Base-by-base conservation (phyloP, 1,140 invertebrate species). In the Diorhabda carinulata region DNA sequence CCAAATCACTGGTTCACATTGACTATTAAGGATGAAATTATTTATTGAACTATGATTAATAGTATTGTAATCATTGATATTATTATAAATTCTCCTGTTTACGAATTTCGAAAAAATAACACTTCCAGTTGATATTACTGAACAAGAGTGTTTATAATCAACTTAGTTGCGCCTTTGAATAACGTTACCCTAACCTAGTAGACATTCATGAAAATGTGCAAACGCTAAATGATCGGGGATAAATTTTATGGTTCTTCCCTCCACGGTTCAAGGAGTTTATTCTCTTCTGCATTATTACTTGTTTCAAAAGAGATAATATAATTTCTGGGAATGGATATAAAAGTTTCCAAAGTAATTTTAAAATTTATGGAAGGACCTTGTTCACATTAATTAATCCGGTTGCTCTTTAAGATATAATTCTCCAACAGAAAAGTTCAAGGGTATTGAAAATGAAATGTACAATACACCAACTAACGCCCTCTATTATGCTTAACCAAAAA, bases 241-340 rank as follows among this genome's bases (percentile, higher is more conserved):
- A 52, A 52, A 52, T 52, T 52, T 52, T 52, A 52, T 52, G 47
- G 47, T 52, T 52, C 47, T 52, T 52, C 3, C 47, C 47, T 52
- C 47, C n/a, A 52, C 47, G 47, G 47, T 52, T 52, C 47, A 52
- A 6, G 47, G 47, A 52, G 47, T 52, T 52, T 52, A 4, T 52
- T 52, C 47, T 52, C 47, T 52, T 52, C n/a, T 52, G 47, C 47
- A 52, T 52, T 52, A 52, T 52, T 52, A 52, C 47, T 52, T 52
- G 47, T 52, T 52, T 52, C 47, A 52, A 52, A 52, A 52, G 47
- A 52, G 47, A 52, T 52, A 52, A 8, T 52, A 52, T 52, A 52
- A 52, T 52, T 52, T 52, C 47, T 52, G n/a, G 47, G 47, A n/a
- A 52, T 52, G 47, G 3, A 52, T 52, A n/a, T 52, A n/a, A 52